Evolutionary conservation across 2,797 vertebrate species (phyloP).

Genomic region (Amphiprion clarkii): DNA sequence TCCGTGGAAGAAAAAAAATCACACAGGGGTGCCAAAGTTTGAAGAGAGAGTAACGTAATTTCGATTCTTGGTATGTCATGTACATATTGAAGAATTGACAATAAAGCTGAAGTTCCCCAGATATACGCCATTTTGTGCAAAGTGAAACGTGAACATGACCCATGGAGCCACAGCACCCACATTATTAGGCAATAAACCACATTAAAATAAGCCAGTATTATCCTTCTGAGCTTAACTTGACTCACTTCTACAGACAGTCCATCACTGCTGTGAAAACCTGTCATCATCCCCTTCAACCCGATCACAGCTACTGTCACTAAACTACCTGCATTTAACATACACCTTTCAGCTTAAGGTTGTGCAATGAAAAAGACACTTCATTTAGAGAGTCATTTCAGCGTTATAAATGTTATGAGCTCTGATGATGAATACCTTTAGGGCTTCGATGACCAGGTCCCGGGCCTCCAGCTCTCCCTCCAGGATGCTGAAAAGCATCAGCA

Average conservation of each 20-base stretch:
- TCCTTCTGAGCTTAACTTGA: not conserved
- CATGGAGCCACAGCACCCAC: not conserved
- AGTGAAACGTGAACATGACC: not conserved
- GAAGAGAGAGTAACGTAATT: too few relatives aligned
- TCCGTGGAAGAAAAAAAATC: not conserved
- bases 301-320: slow-evolving; percentile 13
- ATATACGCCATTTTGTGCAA: too few relatives aligned
- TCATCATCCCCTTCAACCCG: not conserved
- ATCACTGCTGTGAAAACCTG: slow-evolving; percentile 2
- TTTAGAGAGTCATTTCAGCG: not conserved
- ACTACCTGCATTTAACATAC: not conserved
- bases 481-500: slow-evolving; percentile 87
- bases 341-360: not conserved
- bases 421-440: slow-evolving; percentile 78
- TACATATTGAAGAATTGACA: too few relatives aligned
- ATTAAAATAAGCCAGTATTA: not conserved
- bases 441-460: slow-evolving; percentile 85
- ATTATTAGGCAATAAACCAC: not conserved
- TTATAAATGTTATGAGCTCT: slow-evolving; percentile 7
- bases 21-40: too few relatives aligned
- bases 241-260: not conserved
- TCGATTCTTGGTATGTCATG: too few relatives aligned
- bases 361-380: not conserved
- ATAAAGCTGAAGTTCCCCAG: too few relatives aligned
- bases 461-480: slow-evolving; percentile 88